Evolutionary conservation across 2,888 invertebrate species (phyloP), one percentile per base, ranked within the genome.

Genomic region (Tetrapedia diversipes): DNA sequence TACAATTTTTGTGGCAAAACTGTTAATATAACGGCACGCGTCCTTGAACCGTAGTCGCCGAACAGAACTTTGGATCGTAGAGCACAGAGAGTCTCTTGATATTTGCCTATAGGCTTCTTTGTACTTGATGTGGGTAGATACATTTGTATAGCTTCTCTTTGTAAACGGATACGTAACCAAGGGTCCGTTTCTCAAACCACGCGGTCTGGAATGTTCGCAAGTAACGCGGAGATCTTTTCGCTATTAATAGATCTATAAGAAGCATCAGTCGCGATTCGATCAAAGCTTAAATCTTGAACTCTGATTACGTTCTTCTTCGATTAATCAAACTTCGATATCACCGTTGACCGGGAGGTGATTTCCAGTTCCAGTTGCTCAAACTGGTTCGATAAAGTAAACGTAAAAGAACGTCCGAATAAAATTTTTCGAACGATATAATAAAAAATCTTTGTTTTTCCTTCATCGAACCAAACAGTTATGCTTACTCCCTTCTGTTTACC

Each of bases 201-300:
- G 24, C 19, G 32, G 32, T 14, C 24, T 53, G 32, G 19, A 34
- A 53, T 11, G 53, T 53, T 57, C 22, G 39, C 39, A 27, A 56
- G 56, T 56, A 56, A 24, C 16, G 37, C 56, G 14, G 16, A 24
- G 39, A 27, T 27, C 24, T 27, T 32, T 45, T 11, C 14, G 53
- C 54, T 34, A 43, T 22, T 34, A 22, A 63, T 37, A 47, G 49
- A 11, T 39, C 57, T 41, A 27, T 57, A 57, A 57, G 27, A 57
- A 57, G 39, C 57, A 39, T n/a, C 24, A 24, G n/a, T 22, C 2
- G 22, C 24, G 22, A 37, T n/a, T 24, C 41, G 27, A 57, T 60
- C 45, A 60, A 32, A 14, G 45, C 22, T 29, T 47, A 16, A n/a
- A 45, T 47, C 32, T 32, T 4, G 22, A 43, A 22, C 29, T 43